Conservation (phyloP, 2,888 invertebrate genomes). For the Cistogaster globosa region DNA sequence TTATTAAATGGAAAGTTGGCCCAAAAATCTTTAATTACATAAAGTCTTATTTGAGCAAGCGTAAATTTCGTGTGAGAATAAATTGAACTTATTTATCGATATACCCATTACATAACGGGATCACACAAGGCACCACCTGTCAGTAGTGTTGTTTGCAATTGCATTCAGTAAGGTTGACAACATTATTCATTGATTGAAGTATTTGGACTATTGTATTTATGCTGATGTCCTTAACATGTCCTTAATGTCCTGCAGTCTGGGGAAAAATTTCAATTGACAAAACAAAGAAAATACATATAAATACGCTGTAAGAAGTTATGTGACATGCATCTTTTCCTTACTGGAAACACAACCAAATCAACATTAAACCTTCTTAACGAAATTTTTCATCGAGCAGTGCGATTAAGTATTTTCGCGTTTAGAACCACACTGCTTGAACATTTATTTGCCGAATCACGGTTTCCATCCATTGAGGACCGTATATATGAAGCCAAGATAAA, state of each 20-base stretch:
- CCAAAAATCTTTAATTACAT: neutral
- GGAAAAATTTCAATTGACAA: neutral
- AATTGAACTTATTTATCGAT: slow-evolving; percentile 27
- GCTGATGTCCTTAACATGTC: neutral
- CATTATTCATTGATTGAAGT: too few species aligned
- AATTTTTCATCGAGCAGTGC: neutral
- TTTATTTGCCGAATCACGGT: too few species aligned
- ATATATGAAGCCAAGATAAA: neutral
- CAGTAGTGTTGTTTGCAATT: too few species aligned
- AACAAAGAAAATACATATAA: neutral
- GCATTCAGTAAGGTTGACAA: too few species aligned
- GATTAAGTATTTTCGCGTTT: neutral
- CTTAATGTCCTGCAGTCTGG: neutral
- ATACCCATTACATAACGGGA: neutral
- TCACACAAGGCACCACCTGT: too few species aligned
- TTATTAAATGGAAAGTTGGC: neutral
- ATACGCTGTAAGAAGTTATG: too few species aligned
- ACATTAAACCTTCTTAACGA: neutral
- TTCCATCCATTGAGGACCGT: neutral
- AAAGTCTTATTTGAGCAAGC: slow-evolving; percentile 17
- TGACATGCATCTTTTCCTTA: neutral
- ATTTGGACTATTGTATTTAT: too few species aligned
- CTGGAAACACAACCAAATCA: neutral
- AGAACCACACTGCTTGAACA: neutral
- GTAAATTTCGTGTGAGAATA: slow-evolving; percentile 5